phyloP scores from a whole-genome alignment of 2,797 vertebrate genomes.

The Acanthis flammea region DNA sequence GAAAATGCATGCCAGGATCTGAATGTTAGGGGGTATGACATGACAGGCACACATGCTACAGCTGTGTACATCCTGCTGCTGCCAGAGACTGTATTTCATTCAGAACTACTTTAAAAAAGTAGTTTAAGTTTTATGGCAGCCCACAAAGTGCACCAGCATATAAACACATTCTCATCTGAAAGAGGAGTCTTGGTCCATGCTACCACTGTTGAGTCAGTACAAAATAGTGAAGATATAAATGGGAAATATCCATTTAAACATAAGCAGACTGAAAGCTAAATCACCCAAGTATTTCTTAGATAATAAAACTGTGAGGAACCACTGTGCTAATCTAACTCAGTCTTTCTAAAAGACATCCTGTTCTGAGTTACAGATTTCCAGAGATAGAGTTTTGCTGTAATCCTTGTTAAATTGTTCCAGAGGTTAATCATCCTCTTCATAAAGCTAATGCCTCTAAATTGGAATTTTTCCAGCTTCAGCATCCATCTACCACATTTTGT shows the following conservation, averaged over 20 bases:
- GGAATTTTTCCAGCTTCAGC: neutral
- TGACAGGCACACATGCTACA: constrained; percentile 60
- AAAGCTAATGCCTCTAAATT: constrained; percentile 19
- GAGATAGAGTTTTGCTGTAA: neutral
- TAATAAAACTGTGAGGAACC: neutral
- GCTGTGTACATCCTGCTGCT: constrained; percentile 37
- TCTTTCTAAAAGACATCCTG: neutral
- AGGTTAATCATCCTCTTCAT: constrained; percentile 12
- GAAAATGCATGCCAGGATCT: constrained; percentile 54
- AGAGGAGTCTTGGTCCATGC: neutral
- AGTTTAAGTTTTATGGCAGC: constrained; percentile 47
- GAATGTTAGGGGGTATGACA: constrained; percentile 39
- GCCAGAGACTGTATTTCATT: constrained; percentile 52
- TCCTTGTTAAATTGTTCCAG: neutral
- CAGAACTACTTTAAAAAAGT: constrained; percentile 36
- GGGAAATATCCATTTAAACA: neutral
- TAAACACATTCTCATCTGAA: constrained; percentile 23
- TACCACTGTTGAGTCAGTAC: neutral
- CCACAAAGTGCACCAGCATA: constrained; percentile 24
- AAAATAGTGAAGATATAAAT: neutral
- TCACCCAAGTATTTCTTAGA: neutral
- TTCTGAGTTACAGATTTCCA: neutral
- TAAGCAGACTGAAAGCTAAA: neutral
- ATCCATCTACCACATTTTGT: constrained; percentile 15
- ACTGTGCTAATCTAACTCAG: neutral